phyloP scores from a whole-genome alignment of 2,113 vertebrate species.

The Callionymus lyra region DNA sequence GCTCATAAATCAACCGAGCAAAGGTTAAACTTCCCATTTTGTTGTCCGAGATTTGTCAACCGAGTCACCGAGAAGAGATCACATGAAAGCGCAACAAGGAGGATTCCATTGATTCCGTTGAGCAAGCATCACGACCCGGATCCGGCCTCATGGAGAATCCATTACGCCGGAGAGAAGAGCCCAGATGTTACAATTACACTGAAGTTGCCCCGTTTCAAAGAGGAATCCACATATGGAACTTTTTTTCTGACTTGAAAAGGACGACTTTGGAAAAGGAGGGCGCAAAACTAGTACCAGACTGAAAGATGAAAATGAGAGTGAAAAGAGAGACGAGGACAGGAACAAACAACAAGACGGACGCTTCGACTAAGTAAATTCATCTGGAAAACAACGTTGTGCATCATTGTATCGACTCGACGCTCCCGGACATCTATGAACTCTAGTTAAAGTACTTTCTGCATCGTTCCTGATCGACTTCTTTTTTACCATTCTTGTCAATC shows the following conservation, averaged over 20 bases:
- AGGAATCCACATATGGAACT: slow-evolving; percentile 37
- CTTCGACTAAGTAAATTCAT: no score
- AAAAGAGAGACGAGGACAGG: not conserved
- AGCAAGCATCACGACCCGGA: slow-evolving; percentile 3
- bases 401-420: no score
- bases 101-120: slow-evolving; percentile 1
- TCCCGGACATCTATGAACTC: no score
- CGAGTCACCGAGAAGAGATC: slow-evolving; percentile 10
- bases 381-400: no score
- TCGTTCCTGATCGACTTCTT: no score
- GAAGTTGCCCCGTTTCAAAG: slow-evolving; percentile 38
- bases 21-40: slow-evolving; percentile 49
- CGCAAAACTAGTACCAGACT: slow-evolving; percentile 10
- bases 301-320: slow-evolving; percentile 1
- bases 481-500: no score
- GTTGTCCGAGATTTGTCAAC: slow-evolving; percentile 32
- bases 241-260: slow-evolving; percentile 24
- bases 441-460: no score
- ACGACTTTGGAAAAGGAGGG: slow-evolving; percentile 2
- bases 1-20: slow-evolving; percentile 61
- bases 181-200: slow-evolving; percentile 54
- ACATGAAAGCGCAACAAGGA: slow-evolving; percentile 8
- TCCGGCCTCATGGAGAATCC: slow-evolving; percentile 34
- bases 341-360: no score
- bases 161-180: slow-evolving; percentile 36